Evolutionary conservation across 1,140 invertebrate genomes (phyloP).

Genomic region (Triops cancriformis): DNA sequence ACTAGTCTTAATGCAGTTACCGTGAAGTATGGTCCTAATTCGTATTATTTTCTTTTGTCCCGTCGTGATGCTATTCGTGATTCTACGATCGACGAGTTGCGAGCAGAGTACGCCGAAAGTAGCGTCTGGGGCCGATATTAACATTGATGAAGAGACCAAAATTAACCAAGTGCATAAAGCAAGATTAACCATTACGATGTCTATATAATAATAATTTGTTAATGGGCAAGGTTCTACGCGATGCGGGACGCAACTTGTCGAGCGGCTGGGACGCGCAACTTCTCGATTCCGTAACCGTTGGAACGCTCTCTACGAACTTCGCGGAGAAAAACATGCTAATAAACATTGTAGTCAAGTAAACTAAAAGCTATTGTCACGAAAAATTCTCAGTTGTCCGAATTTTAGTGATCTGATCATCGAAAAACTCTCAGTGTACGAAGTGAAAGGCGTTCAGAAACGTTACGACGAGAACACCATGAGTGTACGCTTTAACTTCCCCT

Average conservation of each 20-base stretch:
- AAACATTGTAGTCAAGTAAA: not conserved
- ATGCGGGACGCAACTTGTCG: not conserved
- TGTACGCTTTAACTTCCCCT: not conserved
- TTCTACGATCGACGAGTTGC: too few relatives aligned
- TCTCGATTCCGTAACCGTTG: not conserved
- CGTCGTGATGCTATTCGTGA: too few relatives aligned
- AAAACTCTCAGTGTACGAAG: not conserved
- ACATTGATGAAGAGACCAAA: too few relatives aligned
- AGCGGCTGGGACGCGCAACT: not conserved
- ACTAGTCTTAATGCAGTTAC: too few relatives aligned
- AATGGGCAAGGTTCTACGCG: not conserved
- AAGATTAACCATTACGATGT: too few relatives aligned
- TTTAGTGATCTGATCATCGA: not conserved
- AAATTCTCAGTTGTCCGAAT: not conserved
- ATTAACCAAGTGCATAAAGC: too few relatives aligned
- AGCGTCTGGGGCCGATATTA: too few relatives aligned
- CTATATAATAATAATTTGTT: not conserved
- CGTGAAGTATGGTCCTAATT: too few relatives aligned
- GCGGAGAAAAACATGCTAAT: not conserved
- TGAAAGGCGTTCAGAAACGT: not conserved
- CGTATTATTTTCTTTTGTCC: too few relatives aligned
- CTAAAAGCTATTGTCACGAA: too few relatives aligned
- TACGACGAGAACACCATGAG: not conserved
- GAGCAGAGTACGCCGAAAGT: too few relatives aligned
- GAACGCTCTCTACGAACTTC: not conserved